Evolutionary conservation across 1,140 invertebrate genomes (phyloP).

Genomic region (Saccostrea echinata): DNA sequence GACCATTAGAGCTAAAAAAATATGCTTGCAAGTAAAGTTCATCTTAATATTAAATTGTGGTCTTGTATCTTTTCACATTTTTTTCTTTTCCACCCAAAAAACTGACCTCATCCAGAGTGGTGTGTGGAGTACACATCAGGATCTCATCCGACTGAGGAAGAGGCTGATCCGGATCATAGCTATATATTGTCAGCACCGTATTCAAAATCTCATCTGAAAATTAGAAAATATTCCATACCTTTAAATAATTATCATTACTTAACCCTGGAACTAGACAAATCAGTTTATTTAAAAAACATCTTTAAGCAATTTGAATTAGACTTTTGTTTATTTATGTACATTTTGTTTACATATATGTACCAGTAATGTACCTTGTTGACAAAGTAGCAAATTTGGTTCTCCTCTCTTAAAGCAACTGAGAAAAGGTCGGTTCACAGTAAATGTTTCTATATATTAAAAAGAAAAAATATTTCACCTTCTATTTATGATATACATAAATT

Average conservation of each 20-base stretch:
- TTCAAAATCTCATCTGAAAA: slow-evolving; percentile 39
- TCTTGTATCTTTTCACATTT: too few relatives aligned
- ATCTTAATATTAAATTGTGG: too few relatives aligned
- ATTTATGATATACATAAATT: too few relatives aligned
- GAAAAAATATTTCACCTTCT: too few relatives aligned
- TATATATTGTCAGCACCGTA: slow-evolving; percentile 68
- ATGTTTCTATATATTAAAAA: slow-evolving; percentile 53
- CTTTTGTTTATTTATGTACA: too few relatives aligned
- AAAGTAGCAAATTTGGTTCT: slow-evolving; percentile 72
- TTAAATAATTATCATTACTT: too few relatives aligned
- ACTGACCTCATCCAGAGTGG: slow-evolving; percentile 72
- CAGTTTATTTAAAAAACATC: too few relatives aligned
- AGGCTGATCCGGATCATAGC: slow-evolving; percentile 61
- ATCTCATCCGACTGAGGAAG: slow-evolving; percentile 75
- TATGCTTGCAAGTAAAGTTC: too few relatives aligned
- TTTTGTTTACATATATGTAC: too few relatives aligned
- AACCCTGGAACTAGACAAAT: too few relatives aligned
- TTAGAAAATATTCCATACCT: not conserved
- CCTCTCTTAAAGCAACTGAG: slow-evolving; percentile 64
- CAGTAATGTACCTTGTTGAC: slow-evolving; percentile 64
- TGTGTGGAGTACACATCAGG: slow-evolving; percentile 71
- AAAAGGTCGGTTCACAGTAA: slow-evolving; percentile 57
- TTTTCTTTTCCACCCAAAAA: not conserved
- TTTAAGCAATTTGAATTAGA: too few relatives aligned
- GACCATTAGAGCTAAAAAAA: too few relatives aligned